Base-by-base conservation (phyloP, 2,888 invertebrate genomes). In the Caradrina clavipalpis region DNA sequence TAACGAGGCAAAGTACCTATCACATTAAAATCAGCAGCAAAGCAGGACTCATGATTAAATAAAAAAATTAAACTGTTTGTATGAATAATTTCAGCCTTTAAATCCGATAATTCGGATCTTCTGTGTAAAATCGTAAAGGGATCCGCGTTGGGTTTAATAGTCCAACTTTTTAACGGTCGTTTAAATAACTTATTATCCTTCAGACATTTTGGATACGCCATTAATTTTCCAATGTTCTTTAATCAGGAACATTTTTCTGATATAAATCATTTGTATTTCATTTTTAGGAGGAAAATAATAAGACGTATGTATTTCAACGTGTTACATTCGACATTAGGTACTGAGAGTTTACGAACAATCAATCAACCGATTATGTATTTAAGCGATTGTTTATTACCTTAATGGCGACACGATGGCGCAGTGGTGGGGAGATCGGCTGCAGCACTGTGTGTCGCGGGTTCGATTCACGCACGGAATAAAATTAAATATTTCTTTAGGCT, bases 141-240 rank as follows among this genome's bases (percentile, higher is more conserved):
- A 67, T 76, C 69, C 47, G 54, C 73, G 82, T 74, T 55, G n/a
- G 59, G 63, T 78, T 83, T 87, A 82, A 87, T 81, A 63, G 76
- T 58, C 53, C 1, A 87, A 88, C 78, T 88, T 86, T 83, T 76
- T 75, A 76, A 80, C 35, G 79, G 67, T 69, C 64, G 60, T 83
- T 82, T 71, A 70, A 80, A 78, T 74, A 80, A 81, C 69, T 83
- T 79, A 69, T 74, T 78, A 78, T 77, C 69, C 75, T 76, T 59
- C 47, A 65, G 53, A 60, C 55, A 70, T 81, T 65, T 71, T 62
- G 45, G 65, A 80, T 68, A 65, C 65, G 69, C 71, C 73, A 59
- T 82, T 73, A 65, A 65, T 70, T 65, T 69, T 57, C 57, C 26
- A 67, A 62, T 49, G 64, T 66, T 56, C 54, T 61, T 31, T 62